Percentiles rank a stretch among this genome's conserved stretches.
Conservation (phyloP, 2,113 vertebrate genomes). For the Martes martes region DNA sequence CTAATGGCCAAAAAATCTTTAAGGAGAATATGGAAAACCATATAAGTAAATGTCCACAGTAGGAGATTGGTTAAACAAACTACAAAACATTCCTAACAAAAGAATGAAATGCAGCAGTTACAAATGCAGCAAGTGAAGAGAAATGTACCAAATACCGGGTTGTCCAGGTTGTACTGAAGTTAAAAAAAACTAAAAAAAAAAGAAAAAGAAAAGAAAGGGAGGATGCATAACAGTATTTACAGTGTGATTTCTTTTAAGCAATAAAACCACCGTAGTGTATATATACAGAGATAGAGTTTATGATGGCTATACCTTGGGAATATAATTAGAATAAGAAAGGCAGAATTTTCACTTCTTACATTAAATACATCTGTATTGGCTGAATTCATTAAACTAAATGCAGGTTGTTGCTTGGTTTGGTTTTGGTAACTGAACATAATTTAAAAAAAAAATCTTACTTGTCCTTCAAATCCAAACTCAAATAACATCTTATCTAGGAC, state of each 20-base stretch:
- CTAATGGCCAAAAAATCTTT: constrained; percentile 1
- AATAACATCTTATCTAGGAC: background rate
- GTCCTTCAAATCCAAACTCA: background rate
- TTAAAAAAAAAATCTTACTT: background rate
- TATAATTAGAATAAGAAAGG: background rate
- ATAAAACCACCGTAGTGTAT: background rate
- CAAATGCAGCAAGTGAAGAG: background rate
- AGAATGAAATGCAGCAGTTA: background rate
- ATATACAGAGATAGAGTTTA: background rate
- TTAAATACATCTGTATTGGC: background rate
- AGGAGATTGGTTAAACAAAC: background rate
- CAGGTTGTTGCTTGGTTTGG: background rate
- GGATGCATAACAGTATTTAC: background rate
- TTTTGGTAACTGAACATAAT: background rate
- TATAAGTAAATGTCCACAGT: background rate
- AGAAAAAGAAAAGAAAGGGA: background rate
- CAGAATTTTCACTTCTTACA: background rate
- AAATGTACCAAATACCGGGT: background rate
- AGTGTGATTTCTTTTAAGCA: background rate
- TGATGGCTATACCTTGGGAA: background rate
- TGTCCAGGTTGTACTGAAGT: background rate
- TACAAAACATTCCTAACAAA: background rate
- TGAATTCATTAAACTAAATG: background rate
- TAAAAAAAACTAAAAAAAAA: background rate
- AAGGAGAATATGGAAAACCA: background rate